Conservation (phyloP, 92 coral and sea anemone genomes). For the Epizoanthus rinbou region DNA sequence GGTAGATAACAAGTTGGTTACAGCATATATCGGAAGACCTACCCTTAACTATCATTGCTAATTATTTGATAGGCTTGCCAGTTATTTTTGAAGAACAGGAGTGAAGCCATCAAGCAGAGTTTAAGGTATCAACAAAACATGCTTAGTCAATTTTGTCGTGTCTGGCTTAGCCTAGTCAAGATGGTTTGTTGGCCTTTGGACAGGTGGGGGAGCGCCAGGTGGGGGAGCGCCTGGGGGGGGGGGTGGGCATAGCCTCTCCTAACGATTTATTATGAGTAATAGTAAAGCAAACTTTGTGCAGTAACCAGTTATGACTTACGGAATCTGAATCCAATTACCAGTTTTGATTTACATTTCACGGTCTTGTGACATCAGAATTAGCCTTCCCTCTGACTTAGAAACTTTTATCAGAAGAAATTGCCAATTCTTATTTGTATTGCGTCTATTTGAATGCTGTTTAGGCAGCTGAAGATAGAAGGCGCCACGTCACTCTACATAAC, state of each 20-base stretch:
- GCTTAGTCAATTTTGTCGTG: no score
- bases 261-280: no score
- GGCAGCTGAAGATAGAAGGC: slow-evolving; percentile 97
- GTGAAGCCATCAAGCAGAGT: slow-evolving; percentile 96
- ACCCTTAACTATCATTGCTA: background rate
- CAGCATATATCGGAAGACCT: background rate
- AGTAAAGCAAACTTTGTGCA: no score
- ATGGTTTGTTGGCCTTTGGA: no score
- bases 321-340: no score
- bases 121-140: slow-evolving; percentile 60
- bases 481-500: slow-evolving; percentile 92
- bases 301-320: no score
- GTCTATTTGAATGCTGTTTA: slow-evolving; percentile 17
- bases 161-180: no score
- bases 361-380: background rate
- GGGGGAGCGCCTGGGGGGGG: slow-evolving; percentile 4
- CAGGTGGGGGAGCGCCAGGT: background rate
- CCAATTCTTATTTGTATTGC: background rate
- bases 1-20: background rate
- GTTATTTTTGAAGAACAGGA: slow-evolving; percentile 90
- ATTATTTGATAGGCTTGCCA: slow-evolving; percentile 79
- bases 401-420: background rate
- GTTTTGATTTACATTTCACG: background rate
- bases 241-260: no score
- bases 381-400: background rate